These are phyloP conservation scores for Drosophila seguyi DNA, from an alignment of 1,140 invertebrate species.

Conservation along the genomic window DNA sequence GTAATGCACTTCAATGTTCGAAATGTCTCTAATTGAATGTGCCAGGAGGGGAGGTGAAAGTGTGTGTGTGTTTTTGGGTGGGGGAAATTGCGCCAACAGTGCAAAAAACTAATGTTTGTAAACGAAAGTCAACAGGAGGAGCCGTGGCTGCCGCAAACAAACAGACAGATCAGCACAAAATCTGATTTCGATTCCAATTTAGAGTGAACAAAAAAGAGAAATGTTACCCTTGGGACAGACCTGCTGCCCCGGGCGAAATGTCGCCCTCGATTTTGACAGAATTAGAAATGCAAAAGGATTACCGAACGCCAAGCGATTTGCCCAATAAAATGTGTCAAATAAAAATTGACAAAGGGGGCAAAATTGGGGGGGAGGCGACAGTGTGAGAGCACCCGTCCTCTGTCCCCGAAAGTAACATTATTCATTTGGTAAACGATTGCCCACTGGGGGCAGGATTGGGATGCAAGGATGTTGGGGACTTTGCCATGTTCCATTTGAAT, in stretches of 20 bases:
- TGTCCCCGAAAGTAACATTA: slow-evolving; percentile 35
- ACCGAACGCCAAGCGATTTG: slow-evolving; percentile 54
- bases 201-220: slow-evolving; percentile 40
- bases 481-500: slow-evolving; percentile 31
- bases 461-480: background rate
- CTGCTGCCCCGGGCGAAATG: slow-evolving; percentile 39
- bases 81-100: slow-evolving; percentile 18
- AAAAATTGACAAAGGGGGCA: slow-evolving; percentile 64
- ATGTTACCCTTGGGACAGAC: slow-evolving; percentile 52
- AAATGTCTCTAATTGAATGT: slow-evolving; percentile 69
- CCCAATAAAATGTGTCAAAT: slow-evolving; percentile 74
- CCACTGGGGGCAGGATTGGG: slow-evolving; percentile 2
- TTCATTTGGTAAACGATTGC: slow-evolving; percentile 57
- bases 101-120: slow-evolving; percentile 41
- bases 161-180: slow-evolving; percentile 45
- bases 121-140: slow-evolving; percentile 44
- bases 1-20: slow-evolving; percentile 44
- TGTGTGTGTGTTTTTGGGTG: background rate
- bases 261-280: slow-evolving; percentile 50
- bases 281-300: slow-evolving; percentile 66
- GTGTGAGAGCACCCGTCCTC: background rate
- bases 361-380: slow-evolving; percentile 46
- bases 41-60: background rate
- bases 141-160: slow-evolving; percentile 16
- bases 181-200: slow-evolving; percentile 53